Evolutionary conservation across 2,797 vertebrate species (phyloP), one percentile per base, ranked within the genome.

Genomic region (Clamator glandarius): DNA sequence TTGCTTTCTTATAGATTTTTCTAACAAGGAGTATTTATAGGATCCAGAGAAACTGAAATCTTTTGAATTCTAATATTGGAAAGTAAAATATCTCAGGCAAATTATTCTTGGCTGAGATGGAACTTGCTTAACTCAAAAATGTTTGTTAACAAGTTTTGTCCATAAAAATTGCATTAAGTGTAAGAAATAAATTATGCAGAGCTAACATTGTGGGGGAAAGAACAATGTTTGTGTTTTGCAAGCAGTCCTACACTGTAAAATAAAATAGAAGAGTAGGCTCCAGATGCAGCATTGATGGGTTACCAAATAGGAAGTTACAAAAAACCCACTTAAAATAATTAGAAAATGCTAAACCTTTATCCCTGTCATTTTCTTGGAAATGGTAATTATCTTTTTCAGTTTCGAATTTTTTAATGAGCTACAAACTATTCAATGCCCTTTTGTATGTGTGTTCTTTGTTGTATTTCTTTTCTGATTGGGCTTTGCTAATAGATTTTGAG

Each of bases 331-430:
- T 86, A 77, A 17, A 92, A 25, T 51, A 87, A 70, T 70, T 57
- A 92, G 62, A 91, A 92, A 90, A 91, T 72, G 9, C 61, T 85
- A 84, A 90, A 76, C 28, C 15, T 77, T 97, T 95, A 61, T 95
- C 58, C 42, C 28, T 84, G 29, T 78, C 31, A 88, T 95, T 96
- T 97, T 95, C 50, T 97, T 19, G 15, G 72, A 95, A 96, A 90
- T 78, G 9, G 17, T n/a, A 96, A 64, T 93, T 96, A 80, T 54
- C 61, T 31, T 63, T 44, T 92, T 73, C 50, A 64, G 20, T 44
- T 96, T 90, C 94, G 21, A 93, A 73, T 94, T 39, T 89, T 76
- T 35, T 91, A 96, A 95, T 95, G 74, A 96, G 61, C 62, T 90
- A 26, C 55, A 94, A 64, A 90, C 21, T 73, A 25, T 90, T 96